Evolutionary conservation across 2,888 invertebrate species (phyloP), one percentile per base, ranked within the genome.

Genomic region (Rotaria socialis): DNA sequence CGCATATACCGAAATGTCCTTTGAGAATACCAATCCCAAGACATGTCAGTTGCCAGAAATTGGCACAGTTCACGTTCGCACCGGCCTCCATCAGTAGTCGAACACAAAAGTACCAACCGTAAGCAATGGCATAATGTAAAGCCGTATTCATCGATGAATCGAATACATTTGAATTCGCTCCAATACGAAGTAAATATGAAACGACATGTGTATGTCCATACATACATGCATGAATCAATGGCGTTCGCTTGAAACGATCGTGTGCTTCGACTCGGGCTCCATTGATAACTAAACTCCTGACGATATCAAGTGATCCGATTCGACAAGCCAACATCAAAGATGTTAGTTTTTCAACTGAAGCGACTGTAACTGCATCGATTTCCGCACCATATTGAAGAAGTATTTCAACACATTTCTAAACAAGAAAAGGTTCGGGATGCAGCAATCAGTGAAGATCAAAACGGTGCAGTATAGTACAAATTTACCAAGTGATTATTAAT

Each of bases 101-200:
- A 50, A 92, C 89, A 87, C 90, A 91, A 88, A 91, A 92, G 88
- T 92, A 91, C 92, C 93, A 93, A 27, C 93, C 93, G 89, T 93
- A 93, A 0, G 92, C 92, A 85, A 92, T 91, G 4, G 93, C 92
- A 89, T 93, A 93, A 89, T 93, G 93, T 3, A 92, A 90, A 5
- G 92, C 88, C 0, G 92, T 90, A 89, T 93, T 93, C 56, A 92
- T 92, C 16, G 92, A 93, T 50, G 91, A 91, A 88, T 93, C 93
- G 0, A 89, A 89, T 11, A 89, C 88, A 87, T 92, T 89, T 5
- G 92, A 90, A 88, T 92, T 91, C 5, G 91, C 91, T 14, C 92
- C 92, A 67, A 91, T 88, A 56, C 90, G 89, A 35, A 92, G 89
- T 85, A 92, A 89, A 89, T 91, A 92, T 0, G 92, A 92, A 3